Evolutionary conservation across 23 tunicate genomes (phyloP), one percentile per base, ranked within the genome.

Genomic region (Aplidium turbinatum): DNA sequence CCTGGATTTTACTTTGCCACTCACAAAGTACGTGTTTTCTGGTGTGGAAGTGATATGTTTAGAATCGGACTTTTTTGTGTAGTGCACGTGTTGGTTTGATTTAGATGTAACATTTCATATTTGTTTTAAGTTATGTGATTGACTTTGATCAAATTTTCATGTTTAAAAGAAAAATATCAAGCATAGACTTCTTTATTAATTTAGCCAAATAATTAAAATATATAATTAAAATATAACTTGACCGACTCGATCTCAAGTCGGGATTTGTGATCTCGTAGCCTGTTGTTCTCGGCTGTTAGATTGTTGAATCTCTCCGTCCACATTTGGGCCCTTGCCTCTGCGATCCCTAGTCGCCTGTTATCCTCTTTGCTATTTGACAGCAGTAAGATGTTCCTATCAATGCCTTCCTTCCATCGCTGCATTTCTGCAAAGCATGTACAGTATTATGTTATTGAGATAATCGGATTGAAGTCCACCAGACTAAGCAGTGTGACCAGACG

Each of bases 401-500:
- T 75, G 24, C 40, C 67, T 27, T 70, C 66, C 57, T 84, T 80
- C 53, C 85, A 28, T 33, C 45, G 48, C 63, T 65, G 51, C 79
- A 92, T 38, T 1, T 72, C 94, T 87, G 67, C 11, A 35, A 60
- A n/a, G n/a, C n/a, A n/a, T n/a, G n/a, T n/a, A n/a, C n/a, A n/a
- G n/a, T n/a, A n/a, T n/a, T n/a, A n/a, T n/a, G n/a, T n/a, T n/a
- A n/a, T n/a, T n/a, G n/a, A n/a, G n/a, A n/a, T n/a, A n/a, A n/a
- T n/a, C n/a, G n/a, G n/a, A n/a, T n/a, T n/a, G n/a, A n/a, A n/a
- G n/a, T n/a, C n/a, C n/a, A n/a, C n/a, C n/a, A n/a, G n/a, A n/a
- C n/a, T n/a, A n/a, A n/a, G n/a, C n/a, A n/a, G n/a, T n/a, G n/a
- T n/a, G n/a, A n/a, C n/a, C n/a, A n/a, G n/a, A n/a, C n/a, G n/a